Conservation (phyloP, 1,140 invertebrate genomes). For the Eumeta japonica region DNA sequence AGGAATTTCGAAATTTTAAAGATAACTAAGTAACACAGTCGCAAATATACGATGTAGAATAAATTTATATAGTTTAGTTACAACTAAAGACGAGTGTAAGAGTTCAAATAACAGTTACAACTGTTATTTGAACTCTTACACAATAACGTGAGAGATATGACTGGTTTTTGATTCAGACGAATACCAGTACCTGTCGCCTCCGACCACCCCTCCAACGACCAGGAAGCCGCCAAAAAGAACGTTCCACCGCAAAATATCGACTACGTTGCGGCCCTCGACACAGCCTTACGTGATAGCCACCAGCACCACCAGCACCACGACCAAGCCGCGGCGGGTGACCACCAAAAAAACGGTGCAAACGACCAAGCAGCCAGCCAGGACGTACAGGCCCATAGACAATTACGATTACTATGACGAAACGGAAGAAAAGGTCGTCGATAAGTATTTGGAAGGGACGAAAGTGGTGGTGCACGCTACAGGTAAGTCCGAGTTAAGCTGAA, state of each 20-base stretch:
- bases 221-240: constrained; percentile 27
- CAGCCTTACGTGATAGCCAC: constrained; percentile 5
- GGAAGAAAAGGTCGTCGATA: constrained; percentile 57
- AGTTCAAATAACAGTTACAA: too few relatives aligned
- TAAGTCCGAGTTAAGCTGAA: constrained; percentile 29
- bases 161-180: constrained; percentile 26
- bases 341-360: constrained; percentile 40
- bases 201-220: constrained; percentile 25
- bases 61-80: too few relatives aligned
- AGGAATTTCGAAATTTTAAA: too few relatives aligned
- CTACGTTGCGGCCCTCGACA: constrained; percentile 24
- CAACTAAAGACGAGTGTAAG: too few relatives aligned
- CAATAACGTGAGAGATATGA: too few relatives aligned
- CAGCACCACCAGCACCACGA: constrained; percentile 15
- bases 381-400: constrained; percentile 50
- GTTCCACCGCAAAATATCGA: constrained; percentile 33
- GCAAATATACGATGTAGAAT: too few relatives aligned
- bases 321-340: constrained; percentile 22
- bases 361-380: constrained; percentile 22
- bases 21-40: too few relatives aligned
- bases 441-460: constrained; percentile 60
- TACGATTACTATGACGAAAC: constrained; percentile 72
- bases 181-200: constrained; percentile 43
- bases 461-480: constrained; percentile 59
- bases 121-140: too few relatives aligned